Percentiles rank a stretch among this genome's conserved stretches.
Conservation (phyloP, 2,888 invertebrate species). For the Arctia plantaginis region DNA sequence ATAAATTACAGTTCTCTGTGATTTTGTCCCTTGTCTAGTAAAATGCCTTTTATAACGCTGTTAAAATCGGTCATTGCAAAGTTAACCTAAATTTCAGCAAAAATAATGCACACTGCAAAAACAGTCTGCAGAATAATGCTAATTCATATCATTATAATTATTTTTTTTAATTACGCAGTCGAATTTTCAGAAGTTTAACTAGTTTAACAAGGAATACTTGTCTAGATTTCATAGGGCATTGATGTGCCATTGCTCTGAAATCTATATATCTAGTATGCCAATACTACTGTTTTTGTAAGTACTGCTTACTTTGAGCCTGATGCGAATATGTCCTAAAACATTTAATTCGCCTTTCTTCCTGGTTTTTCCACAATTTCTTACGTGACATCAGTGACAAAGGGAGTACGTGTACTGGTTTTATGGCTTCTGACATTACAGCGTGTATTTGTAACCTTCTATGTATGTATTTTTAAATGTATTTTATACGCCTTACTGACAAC, state of each 20-base stretch:
- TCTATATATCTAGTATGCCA: background rate
- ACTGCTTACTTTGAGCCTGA: background rate
- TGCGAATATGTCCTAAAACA: conserved; percentile 2
- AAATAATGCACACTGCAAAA: background rate
- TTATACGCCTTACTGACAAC: background rate
- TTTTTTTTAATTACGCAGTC: no score
- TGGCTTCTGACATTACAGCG: conserved; percentile 15
- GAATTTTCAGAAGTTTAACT: no score
- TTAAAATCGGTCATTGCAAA: no score
- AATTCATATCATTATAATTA: background rate
- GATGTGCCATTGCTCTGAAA: no score
- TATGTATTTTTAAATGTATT: conserved; percentile 21
- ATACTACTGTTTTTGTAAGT: background rate
- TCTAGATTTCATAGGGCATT: background rate
- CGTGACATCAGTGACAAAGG: conserved; percentile 37
- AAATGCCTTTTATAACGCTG: no score
- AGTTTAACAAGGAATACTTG: no score
- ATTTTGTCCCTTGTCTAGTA: no score
- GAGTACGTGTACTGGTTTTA: conserved; percentile 35
- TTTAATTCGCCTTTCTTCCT: conserved; percentile 37
- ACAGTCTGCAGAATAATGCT: background rate
- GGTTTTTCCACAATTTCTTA: conserved; percentile 35
- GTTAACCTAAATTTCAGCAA: background rate
- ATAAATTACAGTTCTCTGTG: no score
- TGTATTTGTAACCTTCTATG: background rate